Evolutionary conservation across 2,888 invertebrate species (phyloP).

Genomic region (Xestia sexstrigata): DNA sequence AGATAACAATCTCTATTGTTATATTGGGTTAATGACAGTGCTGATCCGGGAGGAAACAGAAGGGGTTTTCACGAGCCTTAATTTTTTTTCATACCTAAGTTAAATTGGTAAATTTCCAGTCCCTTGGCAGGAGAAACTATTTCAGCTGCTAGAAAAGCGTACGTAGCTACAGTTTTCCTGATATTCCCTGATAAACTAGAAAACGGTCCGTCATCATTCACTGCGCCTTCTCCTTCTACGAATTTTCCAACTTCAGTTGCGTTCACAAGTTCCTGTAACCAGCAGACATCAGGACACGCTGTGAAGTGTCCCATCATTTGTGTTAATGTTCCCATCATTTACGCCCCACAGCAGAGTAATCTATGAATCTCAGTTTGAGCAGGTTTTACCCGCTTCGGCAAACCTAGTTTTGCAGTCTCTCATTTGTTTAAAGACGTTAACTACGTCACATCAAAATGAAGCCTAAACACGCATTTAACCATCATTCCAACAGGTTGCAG

Average conservation of each 20-base stretch:
- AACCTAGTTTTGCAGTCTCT: not conserved
- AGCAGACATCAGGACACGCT: not conserved
- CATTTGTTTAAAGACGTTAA: not conserved
- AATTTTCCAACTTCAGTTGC: not conserved
- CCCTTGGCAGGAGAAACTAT: not conserved
- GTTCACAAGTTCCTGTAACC: not conserved
- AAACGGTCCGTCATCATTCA: not conserved
- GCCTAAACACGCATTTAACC: not conserved
- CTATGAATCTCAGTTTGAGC: not conserved
- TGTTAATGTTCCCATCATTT: not conserved
- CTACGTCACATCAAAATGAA: not conserved
- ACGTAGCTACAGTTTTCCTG: no score
- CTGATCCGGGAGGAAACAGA: not conserved
- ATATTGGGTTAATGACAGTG: constrained; percentile 1
- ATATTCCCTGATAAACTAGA: no score
- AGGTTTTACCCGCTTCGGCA: not conserved
- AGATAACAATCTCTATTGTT: constrained; percentile 23
- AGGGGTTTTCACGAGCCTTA: not conserved
- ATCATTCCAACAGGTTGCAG: constrained; percentile 7
- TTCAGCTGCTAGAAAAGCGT: not conserved
- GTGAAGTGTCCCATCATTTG: not conserved
- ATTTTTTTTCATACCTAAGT: not conserved
- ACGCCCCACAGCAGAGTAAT: not conserved
- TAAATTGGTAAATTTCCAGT: not conserved
- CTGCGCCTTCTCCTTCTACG: not conserved